Evolutionary conservation across 1,140 invertebrate genomes (phyloP), one percentile per base, ranked within the genome.

Genomic region (Asobara japonica): DNA sequence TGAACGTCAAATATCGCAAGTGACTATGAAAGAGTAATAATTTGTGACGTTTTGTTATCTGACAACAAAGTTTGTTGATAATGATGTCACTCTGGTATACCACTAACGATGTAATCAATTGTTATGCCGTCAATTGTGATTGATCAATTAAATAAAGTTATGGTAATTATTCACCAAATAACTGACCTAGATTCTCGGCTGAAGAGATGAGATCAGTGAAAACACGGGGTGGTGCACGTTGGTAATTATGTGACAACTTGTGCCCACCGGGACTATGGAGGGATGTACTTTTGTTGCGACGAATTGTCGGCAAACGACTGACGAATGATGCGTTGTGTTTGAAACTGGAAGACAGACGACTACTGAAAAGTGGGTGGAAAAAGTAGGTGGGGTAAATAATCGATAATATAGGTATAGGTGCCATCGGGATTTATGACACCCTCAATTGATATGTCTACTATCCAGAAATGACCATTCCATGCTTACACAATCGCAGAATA

Each of bases 271-370:
- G 91, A 61, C 90, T 91, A 80, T 92, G 91, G 74, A 93, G 89
- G 41, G 92, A 91, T 71, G 92, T 91, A 80, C 92, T 92, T 85
- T 94, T 94, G 88, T 94, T 92, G 11, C 94, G 89, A 61, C 94
- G 90, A 82, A 96, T 95, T 36, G 95, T 96, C 71, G 94, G 94
- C 83, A 96, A 88, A 72, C 94, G 92, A 79, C 94, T 94, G 79
- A 96, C 94, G 86, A 96, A 96, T 36, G 94, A 96, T 76, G 94
- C 93, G 86, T 96, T 96, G 90, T 95, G 94, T 89, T 96, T 95
- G 90, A 95, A 96, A 84, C 94, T 95, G 86, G 88, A 91, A 83
- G 91, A 91, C 80, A 91, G 90, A 77, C 91, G 90, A 86, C 91
- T 90, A 80, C 79, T 81, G 80, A 81, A 74, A 75, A 74, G 71